Evolutionary conservation across 2,797 vertebrate genomes (phyloP), one percentile per base, ranked within the genome.

Genomic region (Mycteria americana): DNA sequence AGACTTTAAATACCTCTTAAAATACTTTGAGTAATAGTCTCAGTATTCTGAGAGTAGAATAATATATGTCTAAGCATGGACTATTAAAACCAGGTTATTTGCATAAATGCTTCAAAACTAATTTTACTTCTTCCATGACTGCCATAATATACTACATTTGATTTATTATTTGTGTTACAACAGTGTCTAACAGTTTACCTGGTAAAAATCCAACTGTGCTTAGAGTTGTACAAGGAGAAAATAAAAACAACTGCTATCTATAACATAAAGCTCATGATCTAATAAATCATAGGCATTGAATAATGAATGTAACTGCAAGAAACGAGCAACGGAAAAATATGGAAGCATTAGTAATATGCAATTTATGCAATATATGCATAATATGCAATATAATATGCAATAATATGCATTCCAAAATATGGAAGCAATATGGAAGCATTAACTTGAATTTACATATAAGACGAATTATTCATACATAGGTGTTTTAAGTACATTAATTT

Each of bases 361-460:
- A n/a, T n/a, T n/a, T n/a, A n/a, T n/a, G n/a, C n/a, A n/a, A n/a
- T n/a, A n/a, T n/a, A n/a, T n/a, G n/a, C n/a, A n/a, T n/a, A n/a
- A n/a, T n/a, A n/a, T n/a, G n/a, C n/a, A n/a, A n/a, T n/a, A n/a
- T n/a, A n/a, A n/a, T n/a, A n/a, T n/a, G n/a, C n/a, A n/a, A n/a
- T n/a, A n/a, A n/a, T n/a, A n/a, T n/a, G n/a, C n/a, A n/a, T n/a
- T n/a, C n/a, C n/a, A 92, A 81, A 85, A 50, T 33, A 76, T 0
- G 0, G 33, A 37, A 59, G 43, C 19, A 85, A 50, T 33, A 76
- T 0, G 0, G 33, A 37, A 59, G 43, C 19, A 46, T 82, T 39
- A 89, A 56, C 30, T 9, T 69, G 28, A 69, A 73, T 88, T 92
- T 82, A 64, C 24, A 74, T 53, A 24, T 25, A 68, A 67, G 48